phyloP scores from a whole-genome alignment of 2,888 invertebrate genomes.

The Dolichopus griseipennis region DNA sequence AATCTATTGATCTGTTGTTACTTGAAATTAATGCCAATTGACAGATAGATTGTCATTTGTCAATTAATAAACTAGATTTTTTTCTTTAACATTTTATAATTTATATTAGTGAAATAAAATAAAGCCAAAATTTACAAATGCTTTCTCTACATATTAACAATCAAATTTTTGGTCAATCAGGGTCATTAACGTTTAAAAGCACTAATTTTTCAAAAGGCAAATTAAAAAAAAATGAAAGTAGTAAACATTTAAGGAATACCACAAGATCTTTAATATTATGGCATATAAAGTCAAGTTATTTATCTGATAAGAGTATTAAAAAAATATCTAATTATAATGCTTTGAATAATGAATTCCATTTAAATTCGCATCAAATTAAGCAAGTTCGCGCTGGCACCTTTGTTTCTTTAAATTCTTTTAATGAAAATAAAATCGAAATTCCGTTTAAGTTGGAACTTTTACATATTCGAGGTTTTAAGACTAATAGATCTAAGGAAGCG shows the following conservation, averaged over 20 bases:
- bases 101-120: not conserved
- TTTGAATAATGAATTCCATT: conserved; percentile 10
- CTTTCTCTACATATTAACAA: not conserved
- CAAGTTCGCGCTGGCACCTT: conserved; percentile 34
- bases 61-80: no score
- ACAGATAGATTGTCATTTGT: no score
- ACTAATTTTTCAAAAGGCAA: conserved; percentile 18
- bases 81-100: not conserved
- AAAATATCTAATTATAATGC: conserved; percentile 16
- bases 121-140: not conserved
- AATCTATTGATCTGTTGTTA: no score
- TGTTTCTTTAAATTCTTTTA: conserved; percentile 23
- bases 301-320: conserved; percentile 10
- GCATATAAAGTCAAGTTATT: not conserved
- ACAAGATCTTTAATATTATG: not conserved
- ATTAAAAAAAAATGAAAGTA: conserved; percentile 5
- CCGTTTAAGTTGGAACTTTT: conserved; percentile 24
- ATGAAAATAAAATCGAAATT: conserved; percentile 37
- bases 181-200: conserved; percentile 19
- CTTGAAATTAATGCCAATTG: no score
- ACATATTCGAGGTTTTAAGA: conserved; percentile 61
- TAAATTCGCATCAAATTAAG: conserved; percentile 11
- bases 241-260: not conserved
- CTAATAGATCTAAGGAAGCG: conserved; percentile 60
- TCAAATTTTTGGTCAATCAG: conserved; percentile 18